A percentile compares a stretch with the other conserved stretches of the same genome.
phyloP scores from a whole-genome alignment of 2,888 invertebrate genomes.

The Cataglyphis rosenhaueri region DNA sequence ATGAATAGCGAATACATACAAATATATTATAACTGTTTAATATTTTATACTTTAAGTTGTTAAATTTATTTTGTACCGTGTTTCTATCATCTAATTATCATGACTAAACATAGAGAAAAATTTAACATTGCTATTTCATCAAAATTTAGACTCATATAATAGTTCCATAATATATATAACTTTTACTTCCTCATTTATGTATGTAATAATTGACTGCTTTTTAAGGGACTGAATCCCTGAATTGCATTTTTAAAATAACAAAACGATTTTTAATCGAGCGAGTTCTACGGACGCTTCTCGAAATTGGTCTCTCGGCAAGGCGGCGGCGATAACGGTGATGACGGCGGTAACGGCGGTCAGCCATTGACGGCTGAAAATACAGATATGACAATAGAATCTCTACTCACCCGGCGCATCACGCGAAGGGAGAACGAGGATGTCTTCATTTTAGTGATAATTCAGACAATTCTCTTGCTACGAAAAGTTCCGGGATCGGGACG shows the following conservation, averaged over 20 bases:
- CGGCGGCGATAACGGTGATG: neutral
- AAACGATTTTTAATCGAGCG: constrained; percentile 19
- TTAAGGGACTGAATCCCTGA: too few species aligned
- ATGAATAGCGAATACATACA: neutral
- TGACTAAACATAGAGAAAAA: neutral
- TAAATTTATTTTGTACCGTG: neutral
- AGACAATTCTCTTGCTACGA: constrained; percentile 63
- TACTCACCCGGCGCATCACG: constrained; percentile 92
- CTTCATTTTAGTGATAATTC: constrained; percentile 88
- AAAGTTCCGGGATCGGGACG: constrained; percentile 8
- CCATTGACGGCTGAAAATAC: constrained; percentile 39
- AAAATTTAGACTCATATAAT: neutral
- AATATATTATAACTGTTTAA: neutral
- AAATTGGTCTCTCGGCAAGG: constrained; percentile 18
- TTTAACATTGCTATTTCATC: neutral
- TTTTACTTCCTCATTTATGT: neutral
- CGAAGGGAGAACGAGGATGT: constrained; percentile 92
- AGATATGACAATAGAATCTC: neutral
- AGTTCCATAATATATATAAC: neutral
- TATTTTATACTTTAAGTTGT: neutral
- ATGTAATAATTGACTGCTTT: neutral
- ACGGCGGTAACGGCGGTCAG: neutral
- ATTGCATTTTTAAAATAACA: neutral
- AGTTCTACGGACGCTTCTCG: constrained; percentile 9
- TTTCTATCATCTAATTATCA: neutral